Conservation (phyloP, 1,140 invertebrate species). For the Chelonus insularis region DNA sequence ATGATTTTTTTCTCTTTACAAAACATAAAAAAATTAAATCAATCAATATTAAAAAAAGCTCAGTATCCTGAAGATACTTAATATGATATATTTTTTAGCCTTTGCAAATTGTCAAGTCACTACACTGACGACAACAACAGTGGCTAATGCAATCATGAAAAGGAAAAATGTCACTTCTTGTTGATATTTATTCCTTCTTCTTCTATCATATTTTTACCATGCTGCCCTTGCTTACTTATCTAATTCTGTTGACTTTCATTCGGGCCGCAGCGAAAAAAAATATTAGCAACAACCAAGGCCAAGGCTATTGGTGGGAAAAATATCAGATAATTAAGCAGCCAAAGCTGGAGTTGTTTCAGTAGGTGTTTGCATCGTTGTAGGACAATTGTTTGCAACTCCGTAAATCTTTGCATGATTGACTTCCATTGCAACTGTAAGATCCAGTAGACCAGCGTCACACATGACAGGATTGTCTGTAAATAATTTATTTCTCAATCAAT, state of each 20-base stretch:
- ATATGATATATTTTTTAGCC: too few species aligned
- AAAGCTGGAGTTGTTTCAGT: conserved; percentile 25
- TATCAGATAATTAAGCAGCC: too few species aligned
- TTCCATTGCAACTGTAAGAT: conserved; percentile 68
- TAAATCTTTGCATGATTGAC: conserved; percentile 70
- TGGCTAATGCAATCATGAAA: neutral
- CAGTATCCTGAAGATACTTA: too few species aligned
- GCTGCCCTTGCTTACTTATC: neutral
- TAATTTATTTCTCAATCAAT: neutral
- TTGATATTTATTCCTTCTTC: neutral
- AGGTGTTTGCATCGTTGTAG: conserved; percentile 41
- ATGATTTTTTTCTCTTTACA: too few species aligned
- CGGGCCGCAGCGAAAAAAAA: neutral
- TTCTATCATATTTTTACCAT: neutral
- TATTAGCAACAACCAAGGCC: neutral
- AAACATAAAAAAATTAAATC: too few species aligned
- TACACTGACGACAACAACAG: too few species aligned
- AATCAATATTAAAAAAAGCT: too few species aligned
- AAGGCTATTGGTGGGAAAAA: too few species aligned
- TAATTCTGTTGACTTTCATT: neutral
- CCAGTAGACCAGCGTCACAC: conserved; percentile 70
- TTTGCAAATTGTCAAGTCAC: neutral
- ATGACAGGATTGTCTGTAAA: conserved; percentile 73
- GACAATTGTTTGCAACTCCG: conserved; percentile 60
- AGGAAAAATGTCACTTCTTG: neutral